Percentiles rank a stretch among this genome's conserved stretches.
Evolutionary conservation across 2,113 vertebrate genomes (phyloP).

Genomic region (Ameiurus melas): DNA sequence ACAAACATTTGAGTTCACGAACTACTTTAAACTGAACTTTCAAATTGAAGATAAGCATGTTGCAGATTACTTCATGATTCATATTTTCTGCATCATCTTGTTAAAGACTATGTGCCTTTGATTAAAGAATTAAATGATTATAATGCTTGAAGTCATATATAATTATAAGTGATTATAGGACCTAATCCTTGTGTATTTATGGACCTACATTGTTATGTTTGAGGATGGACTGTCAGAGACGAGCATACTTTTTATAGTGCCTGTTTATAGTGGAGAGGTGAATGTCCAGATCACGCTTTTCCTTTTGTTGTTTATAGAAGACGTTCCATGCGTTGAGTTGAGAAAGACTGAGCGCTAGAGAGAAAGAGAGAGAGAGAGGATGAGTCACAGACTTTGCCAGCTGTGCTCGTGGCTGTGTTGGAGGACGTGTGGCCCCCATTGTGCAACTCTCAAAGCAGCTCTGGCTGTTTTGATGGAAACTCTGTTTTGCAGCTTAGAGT

Average conservation of each 20-base stretch:
- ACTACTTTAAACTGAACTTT: neutral
- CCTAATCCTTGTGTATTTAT: neutral
- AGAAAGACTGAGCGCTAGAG: neutral
- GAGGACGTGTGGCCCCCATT: conserved; percentile 29
- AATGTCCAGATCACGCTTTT: conserved; percentile 39
- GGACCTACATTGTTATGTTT: neutral
- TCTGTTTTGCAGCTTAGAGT: conserved; percentile 33
- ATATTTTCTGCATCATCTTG: neutral
- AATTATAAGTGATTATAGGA: neutral
- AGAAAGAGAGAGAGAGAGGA: conserved; percentile 11
- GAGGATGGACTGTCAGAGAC: neutral
- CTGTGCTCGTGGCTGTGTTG: conserved; percentile 18
- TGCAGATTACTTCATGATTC: neutral
- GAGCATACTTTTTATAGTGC: conserved; percentile 6
- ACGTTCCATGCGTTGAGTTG: neutral
- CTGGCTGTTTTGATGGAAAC: conserved; percentile 40
- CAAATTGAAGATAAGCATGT: neutral
- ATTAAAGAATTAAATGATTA: neutral
- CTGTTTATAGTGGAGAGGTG: conserved; percentile 60
- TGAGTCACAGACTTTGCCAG: conserved; percentile 27
- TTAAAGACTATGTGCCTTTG: neutral
- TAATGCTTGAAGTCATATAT: neutral
- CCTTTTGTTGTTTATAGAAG: conserved; percentile 25
- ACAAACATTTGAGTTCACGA: neutral
- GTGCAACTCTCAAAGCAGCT: conserved; percentile 28